A percentile compares a stretch with the other conserved stretches of the same genome.
Conservation (phyloP, 2,113 vertebrate genomes). For the Bos javanicus region DNA sequence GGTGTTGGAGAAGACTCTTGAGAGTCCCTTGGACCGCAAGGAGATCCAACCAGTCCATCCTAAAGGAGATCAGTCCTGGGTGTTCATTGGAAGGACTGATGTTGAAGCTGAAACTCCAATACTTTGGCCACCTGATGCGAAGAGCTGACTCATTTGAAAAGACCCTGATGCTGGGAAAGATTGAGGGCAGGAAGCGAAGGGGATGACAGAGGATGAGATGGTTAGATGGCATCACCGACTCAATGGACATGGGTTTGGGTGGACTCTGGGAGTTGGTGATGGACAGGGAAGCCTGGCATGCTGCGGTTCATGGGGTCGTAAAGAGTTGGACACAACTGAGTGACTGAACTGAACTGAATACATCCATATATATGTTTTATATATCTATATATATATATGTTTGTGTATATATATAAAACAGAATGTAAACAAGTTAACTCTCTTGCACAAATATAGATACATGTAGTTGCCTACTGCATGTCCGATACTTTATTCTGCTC, state of each 20-base stretch:
- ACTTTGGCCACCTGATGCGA: not conserved
- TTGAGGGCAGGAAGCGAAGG: not conserved
- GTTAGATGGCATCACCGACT: not conserved
- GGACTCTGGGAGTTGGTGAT: not conserved
- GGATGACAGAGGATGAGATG: not conserved
- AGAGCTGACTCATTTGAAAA: not conserved
- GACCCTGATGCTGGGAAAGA: not conserved
- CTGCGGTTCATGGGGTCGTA: rapidly evolving
- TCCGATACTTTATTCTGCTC: not conserved
- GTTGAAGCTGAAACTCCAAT: not conserved
- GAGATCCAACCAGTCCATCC: too few species aligned
- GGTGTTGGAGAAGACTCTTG: not conserved
- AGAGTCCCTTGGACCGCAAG: not conserved
- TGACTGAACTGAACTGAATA: not conserved
- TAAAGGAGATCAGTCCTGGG: not conserved
- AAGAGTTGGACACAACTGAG: not conserved
- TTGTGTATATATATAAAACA: not conserved
- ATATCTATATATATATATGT: not conserved
- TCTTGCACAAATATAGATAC: not conserved
- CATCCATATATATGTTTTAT: not conserved
- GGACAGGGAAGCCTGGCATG: not conserved
- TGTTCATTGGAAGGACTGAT: not conserved
- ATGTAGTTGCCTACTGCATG: not conserved
- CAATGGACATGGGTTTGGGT: not conserved
- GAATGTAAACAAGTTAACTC: not conserved